A percentile compares a stretch with the other conserved stretches of the same genome.
These are phyloP conservation scores for Melanargia galathea DNA, from an alignment of 2,888 invertebrate genomes.

Conservation along the genomic window DNA sequence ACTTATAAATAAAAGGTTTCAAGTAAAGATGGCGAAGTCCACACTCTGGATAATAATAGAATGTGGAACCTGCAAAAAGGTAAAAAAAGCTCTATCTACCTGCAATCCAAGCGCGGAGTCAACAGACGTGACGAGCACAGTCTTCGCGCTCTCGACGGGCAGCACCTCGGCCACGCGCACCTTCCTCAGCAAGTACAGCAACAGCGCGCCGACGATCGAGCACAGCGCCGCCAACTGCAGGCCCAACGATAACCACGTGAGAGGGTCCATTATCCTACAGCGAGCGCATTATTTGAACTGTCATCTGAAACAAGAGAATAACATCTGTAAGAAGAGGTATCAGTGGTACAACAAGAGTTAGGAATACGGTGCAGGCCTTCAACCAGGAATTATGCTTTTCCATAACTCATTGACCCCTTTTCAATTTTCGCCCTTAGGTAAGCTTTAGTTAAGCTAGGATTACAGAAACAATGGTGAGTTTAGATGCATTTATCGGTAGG, in stretches of 20 bases:
- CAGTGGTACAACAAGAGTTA: too few species aligned
- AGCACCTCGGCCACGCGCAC: constrained; percentile 83
- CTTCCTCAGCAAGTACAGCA: constrained; percentile 89
- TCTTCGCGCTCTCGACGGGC: constrained; percentile 85
- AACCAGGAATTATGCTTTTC: too few species aligned
- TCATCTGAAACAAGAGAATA: constrained; percentile 56
- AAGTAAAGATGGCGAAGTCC: too few species aligned
- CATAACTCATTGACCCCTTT: too few species aligned
- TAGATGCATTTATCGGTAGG: too few species aligned
- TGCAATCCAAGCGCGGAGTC: constrained; percentile 91
- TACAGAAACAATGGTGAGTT: too few species aligned
- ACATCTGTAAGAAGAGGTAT: neutral
- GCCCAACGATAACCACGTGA: constrained; percentile 90
- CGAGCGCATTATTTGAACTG: constrained; percentile 56
- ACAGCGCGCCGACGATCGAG: constrained; percentile 91
- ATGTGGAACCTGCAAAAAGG: too few species aligned
- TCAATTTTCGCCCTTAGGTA: too few species aligned
- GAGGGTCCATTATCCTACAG: constrained; percentile 86
- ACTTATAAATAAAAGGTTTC: too few species aligned
- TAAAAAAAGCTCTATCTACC: constrained; percentile 68
- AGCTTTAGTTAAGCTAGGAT: too few species aligned
- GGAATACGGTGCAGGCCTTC: too few species aligned
- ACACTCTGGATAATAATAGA: too few species aligned
- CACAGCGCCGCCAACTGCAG: constrained; percentile 91
- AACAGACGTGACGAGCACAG: constrained; percentile 89